A percentile compares a stretch with the other conserved stretches of the same genome.
phyloP scores from a whole-genome alignment of 2,888 invertebrate species.

The Sepioteuthis lessoniana region DNA sequence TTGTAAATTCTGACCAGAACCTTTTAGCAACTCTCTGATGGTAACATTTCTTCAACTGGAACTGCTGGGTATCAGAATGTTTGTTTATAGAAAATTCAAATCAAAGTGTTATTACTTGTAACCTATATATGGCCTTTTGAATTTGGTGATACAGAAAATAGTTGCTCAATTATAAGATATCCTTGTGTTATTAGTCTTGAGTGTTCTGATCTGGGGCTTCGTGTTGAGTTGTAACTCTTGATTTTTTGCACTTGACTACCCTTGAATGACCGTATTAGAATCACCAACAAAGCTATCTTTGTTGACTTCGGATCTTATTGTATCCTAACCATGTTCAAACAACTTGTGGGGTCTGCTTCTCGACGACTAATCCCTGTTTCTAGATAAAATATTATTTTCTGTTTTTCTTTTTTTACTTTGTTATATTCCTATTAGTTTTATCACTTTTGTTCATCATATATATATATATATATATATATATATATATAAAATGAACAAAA shows the following conservation, averaged over 20 bases:
- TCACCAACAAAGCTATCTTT: background rate
- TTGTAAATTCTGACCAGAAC: too few species aligned
- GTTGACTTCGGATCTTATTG: background rate
- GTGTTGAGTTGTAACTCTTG: background rate
- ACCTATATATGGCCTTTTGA: background rate
- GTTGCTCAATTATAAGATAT: background rate
- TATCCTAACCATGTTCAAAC: background rate
- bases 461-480: too few species aligned
- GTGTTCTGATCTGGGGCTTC: background rate
- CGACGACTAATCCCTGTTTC: background rate
- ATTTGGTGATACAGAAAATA: background rate
- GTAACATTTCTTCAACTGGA: too few species aligned
- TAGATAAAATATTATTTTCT: background rate
- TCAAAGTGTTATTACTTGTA: background rate
- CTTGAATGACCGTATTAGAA: background rate
- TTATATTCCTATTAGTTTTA: too few species aligned
- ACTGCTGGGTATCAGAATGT: background rate
- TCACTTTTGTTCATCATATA: too few species aligned
- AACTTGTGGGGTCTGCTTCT: background rate
- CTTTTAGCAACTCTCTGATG: too few species aligned
- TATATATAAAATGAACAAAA: too few species aligned
- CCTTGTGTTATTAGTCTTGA: background rate
- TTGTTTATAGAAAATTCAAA: background rate
- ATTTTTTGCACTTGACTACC: background rate
- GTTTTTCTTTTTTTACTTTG: too few species aligned